phyloP scores from a whole-genome alignment of 1,140 invertebrate genomes.

The Ladona fulva region DNA sequence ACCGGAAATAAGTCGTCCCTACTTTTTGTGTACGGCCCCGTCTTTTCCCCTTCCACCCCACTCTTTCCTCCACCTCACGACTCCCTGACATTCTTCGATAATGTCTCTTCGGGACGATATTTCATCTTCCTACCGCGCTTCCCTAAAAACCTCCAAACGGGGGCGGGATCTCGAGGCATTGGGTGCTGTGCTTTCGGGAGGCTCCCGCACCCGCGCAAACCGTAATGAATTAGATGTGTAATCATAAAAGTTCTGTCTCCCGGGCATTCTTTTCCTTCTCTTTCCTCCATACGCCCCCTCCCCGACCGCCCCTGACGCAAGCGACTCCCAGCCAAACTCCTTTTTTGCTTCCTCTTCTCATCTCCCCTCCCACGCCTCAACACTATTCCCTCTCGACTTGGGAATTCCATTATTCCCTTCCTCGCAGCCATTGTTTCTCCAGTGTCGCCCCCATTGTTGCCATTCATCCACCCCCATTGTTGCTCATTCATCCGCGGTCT shows the following conservation, averaged over 20 bases:
- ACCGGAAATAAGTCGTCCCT: slow-evolving; percentile 3
- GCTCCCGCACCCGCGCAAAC: neutral
- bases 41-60: neutral
- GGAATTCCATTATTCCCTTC: slow-evolving; percentile 5
- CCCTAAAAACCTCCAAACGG: neutral
- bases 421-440: slow-evolving; percentile 2
- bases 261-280: neutral
- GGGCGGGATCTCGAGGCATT: neutral
- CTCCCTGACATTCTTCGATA: neutral
- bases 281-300: neutral
- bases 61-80: neutral
- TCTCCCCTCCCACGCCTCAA: neutral
- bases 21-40: slow-evolving; percentile 1
- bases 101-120: neutral
- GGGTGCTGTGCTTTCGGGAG: neutral
- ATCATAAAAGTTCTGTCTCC: slow-evolving; percentile 6
- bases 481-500: neutral
- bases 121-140: neutral
- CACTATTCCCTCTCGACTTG: neutral
- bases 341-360: neutral
- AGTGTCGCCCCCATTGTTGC: slow-evolving; percentile 2
- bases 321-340: neutral
- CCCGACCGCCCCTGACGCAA: neutral
- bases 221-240: slow-evolving; percentile 10
- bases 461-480: neutral